Evolutionary conservation across 2,113 vertebrate species (phyloP).

Genomic region (Xerus inauris): DNA sequence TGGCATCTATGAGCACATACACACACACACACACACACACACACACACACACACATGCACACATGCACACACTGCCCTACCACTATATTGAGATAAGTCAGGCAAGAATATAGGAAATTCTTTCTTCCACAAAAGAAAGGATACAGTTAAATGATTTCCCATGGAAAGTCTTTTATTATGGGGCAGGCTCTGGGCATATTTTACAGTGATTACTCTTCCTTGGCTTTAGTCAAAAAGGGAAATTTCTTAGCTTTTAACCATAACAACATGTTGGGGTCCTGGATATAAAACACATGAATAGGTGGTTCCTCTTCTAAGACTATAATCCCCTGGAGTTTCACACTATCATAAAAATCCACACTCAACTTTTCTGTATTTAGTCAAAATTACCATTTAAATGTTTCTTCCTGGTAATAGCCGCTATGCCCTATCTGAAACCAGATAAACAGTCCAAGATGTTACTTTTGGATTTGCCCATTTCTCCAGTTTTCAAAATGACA

Average conservation of each 20-base stretch:
- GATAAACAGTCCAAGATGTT: not conserved
- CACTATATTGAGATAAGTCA: not conserved
- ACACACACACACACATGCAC: not conserved
- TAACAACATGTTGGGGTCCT: not conserved
- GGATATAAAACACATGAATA: too few relatives aligned
- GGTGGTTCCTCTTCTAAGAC: not conserved
- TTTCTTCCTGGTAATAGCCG: not conserved
- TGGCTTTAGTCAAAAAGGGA: not conserved
- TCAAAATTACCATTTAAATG: not conserved
- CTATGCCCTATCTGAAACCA: not conserved
- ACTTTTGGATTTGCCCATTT: not conserved
- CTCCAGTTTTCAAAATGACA: not conserved
- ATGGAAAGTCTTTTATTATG: not conserved
- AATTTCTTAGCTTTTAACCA: not conserved
- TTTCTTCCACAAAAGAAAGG: not conserved
- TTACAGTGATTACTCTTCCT: not conserved
- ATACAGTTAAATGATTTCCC: not conserved
- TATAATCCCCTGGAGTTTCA: too few relatives aligned
- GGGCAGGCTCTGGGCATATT: not conserved
- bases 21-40: not conserved
- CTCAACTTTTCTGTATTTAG: not conserved
- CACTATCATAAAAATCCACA: too few relatives aligned
- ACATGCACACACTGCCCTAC: not conserved
- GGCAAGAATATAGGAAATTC: not conserved
- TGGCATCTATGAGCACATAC: too few relatives aligned